Base-by-base conservation (phyloP, 1,140 invertebrate species). In the Catajapyx aquilonaris region DNA sequence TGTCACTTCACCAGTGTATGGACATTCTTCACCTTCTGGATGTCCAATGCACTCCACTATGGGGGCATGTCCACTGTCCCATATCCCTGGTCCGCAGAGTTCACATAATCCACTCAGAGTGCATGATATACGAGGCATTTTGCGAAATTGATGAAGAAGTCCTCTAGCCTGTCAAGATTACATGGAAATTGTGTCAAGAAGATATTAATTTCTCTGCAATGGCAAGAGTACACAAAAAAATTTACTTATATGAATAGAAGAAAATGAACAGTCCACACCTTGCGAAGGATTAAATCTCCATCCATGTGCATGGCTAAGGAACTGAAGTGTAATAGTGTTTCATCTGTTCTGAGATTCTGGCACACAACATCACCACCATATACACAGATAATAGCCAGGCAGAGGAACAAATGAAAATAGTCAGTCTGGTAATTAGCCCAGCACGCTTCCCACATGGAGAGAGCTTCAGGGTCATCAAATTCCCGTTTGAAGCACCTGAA, bases 271-370 rank as follows among this genome's bases (percentile, higher is more conserved):
- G 35, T 23, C 18, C 39, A 41, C 49, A 69, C 69, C 59, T 94
- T 94, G 43, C 81, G 66, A 5, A 91, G 59, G 23, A 94, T 85
- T 11, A 91, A 56, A 28, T 77, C 71, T 0, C 84, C 87, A 54
- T 91, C 85, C 88, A 95, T 94, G 51, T 91, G 90, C 77, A 88
- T 88, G 17, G 87, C 83, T 22, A 94, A 61, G 11, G 84, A 90
- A 50, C 85, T 90, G 53, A 95, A 95, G 56, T 93, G 81, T 13
- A 93, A 57, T 16, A 94, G 58, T 74, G 91, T 91, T 55, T 94
- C 87, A 54, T 94, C 87, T 13, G 85, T 76, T 43, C 81, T 70
- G 5, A 93, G 59, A 46, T 81, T 72, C 58, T 91, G 85, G 11
- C 81, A 76, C 41, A 91, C 77, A 21, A 91, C 81, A 48, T 87